A percentile compares a stretch with the other conserved stretches of the same genome.
Conservation (phyloP, 2,113 vertebrate genomes). For the Gnathonemus longibarbis region DNA sequence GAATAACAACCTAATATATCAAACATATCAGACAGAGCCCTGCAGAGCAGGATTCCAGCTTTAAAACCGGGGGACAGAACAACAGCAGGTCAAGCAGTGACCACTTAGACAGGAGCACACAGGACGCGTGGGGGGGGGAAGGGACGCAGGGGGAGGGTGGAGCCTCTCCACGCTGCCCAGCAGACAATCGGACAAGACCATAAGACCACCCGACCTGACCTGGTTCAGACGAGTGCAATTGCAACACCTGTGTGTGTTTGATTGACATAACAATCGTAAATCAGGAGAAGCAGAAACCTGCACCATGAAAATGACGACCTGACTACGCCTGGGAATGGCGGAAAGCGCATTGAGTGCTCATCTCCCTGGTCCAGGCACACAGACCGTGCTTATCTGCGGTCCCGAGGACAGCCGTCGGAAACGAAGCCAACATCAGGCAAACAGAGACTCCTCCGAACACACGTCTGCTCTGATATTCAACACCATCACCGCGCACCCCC, state of each 20-base stretch:
- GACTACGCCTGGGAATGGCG: neutral
- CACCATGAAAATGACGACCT: neutral
- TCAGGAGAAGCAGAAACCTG: neutral
- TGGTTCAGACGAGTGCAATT: neutral
- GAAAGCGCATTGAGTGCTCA: neutral
- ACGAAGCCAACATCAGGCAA: neutral
- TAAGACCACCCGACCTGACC: neutral
- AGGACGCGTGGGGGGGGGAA: conserved; percentile 11
- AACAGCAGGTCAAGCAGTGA: conserved; percentile 49
- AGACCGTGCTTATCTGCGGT: neutral
- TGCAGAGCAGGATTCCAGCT: conserved; percentile 92
- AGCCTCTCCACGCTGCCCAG: conserved; percentile 34
- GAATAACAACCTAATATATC: conserved; percentile 99
- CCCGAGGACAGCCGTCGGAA: neutral
- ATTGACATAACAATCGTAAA: neutral
- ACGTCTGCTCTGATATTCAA: neutral
- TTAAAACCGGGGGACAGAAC: conserved; percentile 73
- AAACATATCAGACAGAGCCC: conserved; percentile 99
- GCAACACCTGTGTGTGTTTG: neutral
- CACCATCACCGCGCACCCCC: neutral
- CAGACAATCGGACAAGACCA: neutral
- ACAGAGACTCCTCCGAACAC: neutral
- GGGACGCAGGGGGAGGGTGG: neutral
- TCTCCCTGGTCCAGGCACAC: neutral
- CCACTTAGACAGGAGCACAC: conserved; percentile 19